Conservation (phyloP, 37 sponge, comb jelly and placozoan genomes). For the Mnemiopsis leidyi region DNA sequence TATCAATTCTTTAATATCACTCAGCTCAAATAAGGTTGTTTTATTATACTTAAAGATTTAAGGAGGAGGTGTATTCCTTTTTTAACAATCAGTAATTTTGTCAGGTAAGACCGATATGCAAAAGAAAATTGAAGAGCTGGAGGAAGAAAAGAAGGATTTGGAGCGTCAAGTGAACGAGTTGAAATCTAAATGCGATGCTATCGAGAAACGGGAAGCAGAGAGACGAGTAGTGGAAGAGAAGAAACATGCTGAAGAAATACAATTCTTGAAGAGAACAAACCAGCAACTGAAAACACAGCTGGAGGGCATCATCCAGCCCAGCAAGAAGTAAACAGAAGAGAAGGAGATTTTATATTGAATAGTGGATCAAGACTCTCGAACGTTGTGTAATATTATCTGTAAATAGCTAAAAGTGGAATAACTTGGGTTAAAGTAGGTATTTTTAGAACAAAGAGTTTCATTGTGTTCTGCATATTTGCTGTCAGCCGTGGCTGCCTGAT, state of each 20-base stretch:
- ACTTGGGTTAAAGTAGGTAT: too few species aligned
- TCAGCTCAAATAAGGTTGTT: too few species aligned
- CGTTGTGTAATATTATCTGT: not conserved
- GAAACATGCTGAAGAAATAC: slow-evolving; percentile 93
- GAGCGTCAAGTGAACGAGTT: slow-evolving; percentile 87
- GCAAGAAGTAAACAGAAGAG: slow-evolving; percentile 76
- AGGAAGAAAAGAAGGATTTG: slow-evolving; percentile 77
- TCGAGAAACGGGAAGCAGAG: slow-evolving; percentile 96
- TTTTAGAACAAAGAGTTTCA: too few species aligned
- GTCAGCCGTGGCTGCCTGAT: too few species aligned
- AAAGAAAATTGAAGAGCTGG: slow-evolving; percentile 74
- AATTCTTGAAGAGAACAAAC: slow-evolving; percentile 91
- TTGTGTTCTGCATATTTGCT: too few species aligned
- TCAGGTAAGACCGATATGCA: slow-evolving; percentile 83
- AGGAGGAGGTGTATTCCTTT: not conserved
- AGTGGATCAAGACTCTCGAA: not conserved
- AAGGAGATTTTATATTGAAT: not conserved
- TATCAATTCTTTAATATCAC: too few species aligned
- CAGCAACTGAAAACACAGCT: slow-evolving; percentile 95
- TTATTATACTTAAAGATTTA: too few species aligned
- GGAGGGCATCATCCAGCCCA: slow-evolving; percentile 94
- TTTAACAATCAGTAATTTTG: not conserved
- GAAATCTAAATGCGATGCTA: slow-evolving; percentile 87
- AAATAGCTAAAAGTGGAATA: too few species aligned
- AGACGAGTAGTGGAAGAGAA: slow-evolving; percentile 89